Evolutionary conservation across 2,888 invertebrate genomes (phyloP).

Genomic region (Poecilobothrus nobilitatus): DNA sequence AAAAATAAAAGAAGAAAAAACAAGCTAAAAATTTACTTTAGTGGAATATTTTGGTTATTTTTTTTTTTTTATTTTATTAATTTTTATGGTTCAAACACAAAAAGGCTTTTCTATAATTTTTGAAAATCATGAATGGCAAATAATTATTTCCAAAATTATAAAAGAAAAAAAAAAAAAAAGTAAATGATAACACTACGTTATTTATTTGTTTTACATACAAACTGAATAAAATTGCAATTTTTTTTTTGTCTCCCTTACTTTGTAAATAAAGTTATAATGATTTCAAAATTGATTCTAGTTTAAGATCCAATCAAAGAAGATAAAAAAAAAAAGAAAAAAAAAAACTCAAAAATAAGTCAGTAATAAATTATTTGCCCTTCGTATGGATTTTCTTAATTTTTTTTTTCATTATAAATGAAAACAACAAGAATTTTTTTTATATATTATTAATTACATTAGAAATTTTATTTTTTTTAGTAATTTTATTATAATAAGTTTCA

Average conservation of each 20-base stretch:
- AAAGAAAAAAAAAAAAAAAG: neutral
- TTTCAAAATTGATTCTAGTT: neutral
- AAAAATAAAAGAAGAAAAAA: neutral
- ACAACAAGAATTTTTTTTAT: too few species aligned
- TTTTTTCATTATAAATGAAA: neutral
- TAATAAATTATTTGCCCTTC: neutral
- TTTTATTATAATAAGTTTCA: neutral
- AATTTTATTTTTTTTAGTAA: neutral
- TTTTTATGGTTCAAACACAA: neutral
- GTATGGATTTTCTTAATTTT: neutral
- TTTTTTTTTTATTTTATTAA: neutral
- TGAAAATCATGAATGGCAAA: neutral
- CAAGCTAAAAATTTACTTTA: neutral
- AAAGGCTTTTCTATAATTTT: neutral
- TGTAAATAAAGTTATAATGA: neutral
- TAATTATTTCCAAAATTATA: neutral
- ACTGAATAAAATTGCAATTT: neutral
- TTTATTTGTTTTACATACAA: neutral
- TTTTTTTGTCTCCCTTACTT: neutral
- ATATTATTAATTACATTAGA: too few species aligned
- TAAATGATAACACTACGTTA: neutral
- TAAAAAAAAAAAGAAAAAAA: neutral
- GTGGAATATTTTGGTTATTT: neutral
- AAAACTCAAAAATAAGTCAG: neutral
- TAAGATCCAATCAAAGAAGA: neutral